A percentile compares a stretch with the other conserved stretches of the same genome.
These are phyloP conservation scores for Zaprionus lachaisei DNA, from an alignment of 1,140 invertebrate genomes.

Conservation along the genomic window DNA sequence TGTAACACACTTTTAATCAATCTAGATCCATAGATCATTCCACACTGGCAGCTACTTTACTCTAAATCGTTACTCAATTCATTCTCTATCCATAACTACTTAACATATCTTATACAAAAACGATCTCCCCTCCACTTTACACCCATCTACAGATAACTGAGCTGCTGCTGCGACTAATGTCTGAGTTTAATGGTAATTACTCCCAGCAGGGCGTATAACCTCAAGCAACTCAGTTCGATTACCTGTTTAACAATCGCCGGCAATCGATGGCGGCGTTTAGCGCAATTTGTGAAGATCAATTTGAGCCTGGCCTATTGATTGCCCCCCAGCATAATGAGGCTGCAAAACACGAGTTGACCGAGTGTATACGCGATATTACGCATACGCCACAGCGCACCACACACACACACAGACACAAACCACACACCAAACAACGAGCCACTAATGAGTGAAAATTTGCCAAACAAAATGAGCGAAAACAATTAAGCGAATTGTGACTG, in stretches of 20 bases:
- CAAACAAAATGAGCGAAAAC: constrained; percentile 59
- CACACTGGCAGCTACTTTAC: too few species aligned
- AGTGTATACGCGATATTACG: constrained; percentile 47
- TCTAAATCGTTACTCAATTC: too few species aligned
- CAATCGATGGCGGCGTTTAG: constrained; percentile 14
- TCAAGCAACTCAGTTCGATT: background rate
- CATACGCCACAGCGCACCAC: constrained; percentile 43
- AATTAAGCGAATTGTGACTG: constrained; percentile 69
- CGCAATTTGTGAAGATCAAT: constrained; percentile 36
- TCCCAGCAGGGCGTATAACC: constrained; percentile 13
- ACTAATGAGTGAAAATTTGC: constrained; percentile 72
- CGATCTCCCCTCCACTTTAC: background rate
- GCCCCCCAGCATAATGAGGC: constrained; percentile 24
- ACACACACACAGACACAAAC: constrained; percentile 10
- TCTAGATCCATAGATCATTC: too few species aligned
- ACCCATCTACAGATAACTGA: background rate
- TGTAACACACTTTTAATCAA: too few species aligned
- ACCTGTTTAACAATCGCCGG: constrained; percentile 23
- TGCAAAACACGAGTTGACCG: constrained; percentile 32
- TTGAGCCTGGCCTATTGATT: constrained; percentile 31
- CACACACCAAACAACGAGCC: constrained; percentile 35
- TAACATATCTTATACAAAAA: background rate
- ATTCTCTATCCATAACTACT: background rate
- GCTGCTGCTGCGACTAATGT: background rate
- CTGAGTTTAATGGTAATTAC: background rate